Percentiles rank a stretch among this genome's conserved stretches.
Conservation (phyloP, 2,797 vertebrate genomes). For the Meriones psammophilus region DNA sequence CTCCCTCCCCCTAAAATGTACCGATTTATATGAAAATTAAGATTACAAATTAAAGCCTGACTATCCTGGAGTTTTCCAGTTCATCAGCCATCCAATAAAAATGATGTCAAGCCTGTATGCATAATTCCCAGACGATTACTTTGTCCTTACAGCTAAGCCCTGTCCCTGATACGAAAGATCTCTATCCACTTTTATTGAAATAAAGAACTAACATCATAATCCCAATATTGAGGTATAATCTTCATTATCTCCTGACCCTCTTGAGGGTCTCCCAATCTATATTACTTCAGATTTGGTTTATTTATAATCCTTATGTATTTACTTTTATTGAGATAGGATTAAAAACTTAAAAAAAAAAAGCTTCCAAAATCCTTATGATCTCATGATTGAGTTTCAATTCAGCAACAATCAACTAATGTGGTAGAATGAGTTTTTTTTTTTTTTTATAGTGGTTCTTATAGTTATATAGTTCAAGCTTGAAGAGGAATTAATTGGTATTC, state of each 20-base stretch:
- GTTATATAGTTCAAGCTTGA: slow-evolving; percentile 25
- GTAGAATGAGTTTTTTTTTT: slow-evolving; percentile 44
- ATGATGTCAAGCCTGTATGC: slow-evolving; percentile 90
- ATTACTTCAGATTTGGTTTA: slow-evolving; percentile 90
- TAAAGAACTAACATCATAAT: slow-evolving; percentile 93
- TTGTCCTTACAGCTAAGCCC: slow-evolving; percentile 91
- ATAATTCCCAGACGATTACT: slow-evolving; percentile 93
- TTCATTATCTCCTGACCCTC: slow-evolving; percentile 91
- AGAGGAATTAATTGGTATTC: slow-evolving; percentile 77
- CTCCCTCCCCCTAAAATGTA: slow-evolving; percentile 85
- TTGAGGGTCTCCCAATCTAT: slow-evolving; percentile 88
- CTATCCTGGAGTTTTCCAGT: slow-evolving; percentile 91
- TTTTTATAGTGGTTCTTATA: slow-evolving; percentile 42
- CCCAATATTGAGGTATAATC: slow-evolving; percentile 92
- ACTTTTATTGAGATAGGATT: slow-evolving; percentile 93
- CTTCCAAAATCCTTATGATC: slow-evolving; percentile 81
- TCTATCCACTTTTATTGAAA: slow-evolving; percentile 93
- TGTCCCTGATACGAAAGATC: slow-evolving; percentile 92
- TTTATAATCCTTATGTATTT: slow-evolving; percentile 91
- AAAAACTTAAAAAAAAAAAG: slow-evolving; percentile 84
- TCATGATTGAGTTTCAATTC: slow-evolving; percentile 80
- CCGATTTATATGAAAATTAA: slow-evolving; percentile 93
- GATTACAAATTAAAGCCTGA: slow-evolving; percentile 92
- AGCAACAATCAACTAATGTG: slow-evolving; percentile 79
- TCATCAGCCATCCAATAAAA: slow-evolving; percentile 92